Evolutionary conservation across 2,113 vertebrate species (phyloP).

Genomic region (Noturus placidus): DNA sequence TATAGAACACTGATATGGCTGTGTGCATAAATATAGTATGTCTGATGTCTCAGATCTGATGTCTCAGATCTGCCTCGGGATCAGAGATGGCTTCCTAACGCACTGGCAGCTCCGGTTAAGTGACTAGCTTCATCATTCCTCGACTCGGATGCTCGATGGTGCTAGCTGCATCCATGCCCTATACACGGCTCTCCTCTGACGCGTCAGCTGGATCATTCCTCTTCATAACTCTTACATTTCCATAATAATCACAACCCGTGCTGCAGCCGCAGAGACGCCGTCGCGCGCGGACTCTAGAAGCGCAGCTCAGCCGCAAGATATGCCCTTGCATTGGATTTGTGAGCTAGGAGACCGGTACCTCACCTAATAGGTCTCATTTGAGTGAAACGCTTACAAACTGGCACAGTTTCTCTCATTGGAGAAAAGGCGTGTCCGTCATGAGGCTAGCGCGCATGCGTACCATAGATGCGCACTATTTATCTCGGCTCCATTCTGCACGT

Average conservation of each 20-base stretch:
- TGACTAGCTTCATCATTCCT: conserved; percentile 20
- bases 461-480: conserved; percentile 48
- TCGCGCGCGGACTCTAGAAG: not conserved
- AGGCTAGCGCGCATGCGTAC: conserved; percentile 38
- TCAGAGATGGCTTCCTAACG: not conserved
- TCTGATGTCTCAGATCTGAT: not conserved
- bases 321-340: not conserved
- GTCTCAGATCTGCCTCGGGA: not conserved
- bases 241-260: not conserved
- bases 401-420: conserved; percentile 62
- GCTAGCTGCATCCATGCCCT: conserved; percentile 16
- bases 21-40: not conserved
- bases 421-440: conserved; percentile 56
- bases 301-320: not conserved
- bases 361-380: not conserved
- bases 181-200: not conserved
- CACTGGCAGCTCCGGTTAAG: conserved; percentile 3
- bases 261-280: not conserved
- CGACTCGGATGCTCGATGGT: conserved; percentile 16
- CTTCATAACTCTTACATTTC: not conserved
- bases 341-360: not conserved
- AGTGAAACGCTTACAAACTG: conserved; percentile 12
- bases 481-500: not conserved
- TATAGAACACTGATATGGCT: not conserved
- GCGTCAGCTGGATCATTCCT: not conserved